Evolutionary conservation across 2,888 invertebrate genomes (phyloP), one percentile per base, ranked within the genome.

Genomic region (Thumatha senex): DNA sequence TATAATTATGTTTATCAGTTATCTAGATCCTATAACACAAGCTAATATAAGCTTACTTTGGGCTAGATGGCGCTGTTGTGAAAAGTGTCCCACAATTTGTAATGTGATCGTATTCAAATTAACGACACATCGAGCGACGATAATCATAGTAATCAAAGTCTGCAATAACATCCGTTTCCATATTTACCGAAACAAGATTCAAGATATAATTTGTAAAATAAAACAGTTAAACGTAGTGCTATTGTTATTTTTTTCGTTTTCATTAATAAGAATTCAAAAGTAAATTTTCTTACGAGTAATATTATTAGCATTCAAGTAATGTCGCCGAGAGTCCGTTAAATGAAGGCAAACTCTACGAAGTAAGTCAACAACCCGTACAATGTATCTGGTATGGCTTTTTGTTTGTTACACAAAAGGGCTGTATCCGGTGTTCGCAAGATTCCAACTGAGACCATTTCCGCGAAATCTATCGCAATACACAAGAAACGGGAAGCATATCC

Each of bases 401-500:
- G 82, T 86, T 68, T 75, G 74, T 58, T 64, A 76, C 83, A 88
- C 89, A 89, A 89, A 88, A 89, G 84, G 86, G 84, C 83, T 84
- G 80, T 84, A 80, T 90, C 89, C 89, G 85, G 84, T 76, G 75
- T 77, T 78, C 72, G 64, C 78, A 73, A 82, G 80, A 83, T 82
- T 48, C 76, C 72, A 68, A 64, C 72, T 70, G 76, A 78, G 78
- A 67, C 68, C 70, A 78, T 82, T 89, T 89, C 88, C 85, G 86
- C 83, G 89, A 88, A 89, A 87, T 82, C 80, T 82, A 83, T 86
- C 80, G 84, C 82, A 82, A 84, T 74, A 82, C 78, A 87, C 78
- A 87, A 89, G 81, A 84, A 86, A 86, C 86, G 82, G 89, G 89
- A 89, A 89, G 88, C 84, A 80, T 89, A 82, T 83, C 88, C 90